These are phyloP conservation scores for Lasioglossum leucozonium DNA, from an alignment of 2,888 invertebrate species.

Conservation along the genomic window DNA sequence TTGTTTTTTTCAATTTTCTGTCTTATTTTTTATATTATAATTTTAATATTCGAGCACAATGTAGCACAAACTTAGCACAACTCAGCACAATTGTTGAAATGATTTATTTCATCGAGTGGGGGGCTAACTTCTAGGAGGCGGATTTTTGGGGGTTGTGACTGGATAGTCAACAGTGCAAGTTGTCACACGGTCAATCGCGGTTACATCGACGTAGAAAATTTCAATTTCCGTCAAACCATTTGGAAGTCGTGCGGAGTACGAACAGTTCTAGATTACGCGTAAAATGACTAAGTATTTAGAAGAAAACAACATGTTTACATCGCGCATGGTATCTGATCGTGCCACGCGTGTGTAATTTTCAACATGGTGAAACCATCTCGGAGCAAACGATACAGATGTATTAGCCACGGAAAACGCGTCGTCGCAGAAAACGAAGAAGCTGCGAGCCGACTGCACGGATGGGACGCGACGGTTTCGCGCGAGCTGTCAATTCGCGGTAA, in stretches of 20 bases:
- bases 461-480: conserved; percentile 2
- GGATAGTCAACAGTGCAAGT: neutral
- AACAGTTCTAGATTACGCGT: neutral
- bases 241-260: neutral
- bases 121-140: too few relatives aligned
- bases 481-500: conserved; percentile 32
- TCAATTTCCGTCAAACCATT: neutral
- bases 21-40: too few relatives aligned
- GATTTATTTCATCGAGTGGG: too few relatives aligned
- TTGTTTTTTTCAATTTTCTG: too few relatives aligned
- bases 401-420: neutral
- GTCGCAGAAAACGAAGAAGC: conserved; percentile 26
- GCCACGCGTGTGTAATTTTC: neutral
- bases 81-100: too few relatives aligned
- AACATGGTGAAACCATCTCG: neutral
- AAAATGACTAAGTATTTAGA: neutral
- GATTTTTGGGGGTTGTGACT: neutral
- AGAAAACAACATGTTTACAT: neutral
- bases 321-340: neutral
- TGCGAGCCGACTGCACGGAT: neutral
- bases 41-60: too few relatives aligned
- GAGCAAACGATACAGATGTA: conserved; percentile 10
- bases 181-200: too few relatives aligned
- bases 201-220: neutral
- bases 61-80: too few relatives aligned